Conservation (phyloP, 2,888 invertebrate species). For the Nomada ruficornis region DNA sequence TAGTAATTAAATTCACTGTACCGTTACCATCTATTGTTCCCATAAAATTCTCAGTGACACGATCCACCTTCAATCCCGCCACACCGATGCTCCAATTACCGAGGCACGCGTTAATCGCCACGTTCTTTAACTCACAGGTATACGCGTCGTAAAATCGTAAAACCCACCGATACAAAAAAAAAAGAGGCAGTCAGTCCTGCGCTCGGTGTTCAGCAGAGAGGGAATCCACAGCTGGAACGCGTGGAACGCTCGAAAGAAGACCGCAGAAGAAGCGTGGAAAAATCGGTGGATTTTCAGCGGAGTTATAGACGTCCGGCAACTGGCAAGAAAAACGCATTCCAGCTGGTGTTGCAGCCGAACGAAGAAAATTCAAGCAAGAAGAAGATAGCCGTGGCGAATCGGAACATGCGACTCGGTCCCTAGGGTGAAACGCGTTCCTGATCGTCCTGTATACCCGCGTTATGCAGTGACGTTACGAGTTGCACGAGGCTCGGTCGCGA, state of each 20-base stretch:
- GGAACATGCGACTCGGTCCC: conserved; percentile 30
- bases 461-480: conserved; percentile 37
- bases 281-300: background rate
- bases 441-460: background rate
- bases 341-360: background rate
- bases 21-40: too few relatives aligned
- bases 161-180: background rate
- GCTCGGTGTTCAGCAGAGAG: too few relatives aligned
- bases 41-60: background rate
- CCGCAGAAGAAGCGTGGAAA: background rate
- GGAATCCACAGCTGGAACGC: too few relatives aligned
- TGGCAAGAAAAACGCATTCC: background rate
- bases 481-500: background rate
- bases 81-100: background rate
- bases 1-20: too few relatives aligned
- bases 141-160: background rate
- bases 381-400: conserved; percentile 3
- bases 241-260: too few relatives aligned
- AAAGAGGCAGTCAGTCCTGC: background rate
- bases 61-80: background rate
- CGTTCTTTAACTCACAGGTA: conserved; percentile 9
- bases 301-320: too few relatives aligned
- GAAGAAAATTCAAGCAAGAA: background rate
- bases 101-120: background rate
- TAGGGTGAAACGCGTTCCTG: too few relatives aligned